Conservation (phyloP, 2,888 invertebrate species). For the Barypeithes pellucidus region DNA sequence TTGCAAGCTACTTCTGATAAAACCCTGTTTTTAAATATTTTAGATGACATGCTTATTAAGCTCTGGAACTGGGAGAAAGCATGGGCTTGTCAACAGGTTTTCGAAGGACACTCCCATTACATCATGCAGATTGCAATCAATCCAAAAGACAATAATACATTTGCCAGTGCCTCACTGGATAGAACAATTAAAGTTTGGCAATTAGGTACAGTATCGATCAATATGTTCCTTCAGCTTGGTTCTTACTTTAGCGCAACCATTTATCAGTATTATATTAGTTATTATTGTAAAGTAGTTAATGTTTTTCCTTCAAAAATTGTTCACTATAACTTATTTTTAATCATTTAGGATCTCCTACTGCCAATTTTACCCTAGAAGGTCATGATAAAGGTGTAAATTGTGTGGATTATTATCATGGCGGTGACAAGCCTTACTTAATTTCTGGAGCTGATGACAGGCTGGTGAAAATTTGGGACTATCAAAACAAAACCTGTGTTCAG, state of each 20-base stretch:
- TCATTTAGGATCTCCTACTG: constrained; percentile 86
- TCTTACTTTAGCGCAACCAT: too few relatives aligned
- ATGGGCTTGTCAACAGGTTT: constrained; percentile 98
- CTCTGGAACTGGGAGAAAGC: constrained; percentile 99
- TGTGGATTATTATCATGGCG: constrained; percentile 99
- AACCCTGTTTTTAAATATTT: constrained; percentile 56
- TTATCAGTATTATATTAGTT: too few relatives aligned
- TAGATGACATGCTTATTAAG: constrained; percentile 98
- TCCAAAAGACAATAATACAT: constrained; percentile 99
- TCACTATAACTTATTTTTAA: constrained; percentile 1
- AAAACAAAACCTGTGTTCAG: constrained; percentile 99
- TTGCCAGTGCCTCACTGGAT: constrained; percentile 99
- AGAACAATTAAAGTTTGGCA: constrained; percentile 99
- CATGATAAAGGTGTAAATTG: constrained; percentile 99
- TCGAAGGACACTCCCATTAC: constrained; percentile 99
- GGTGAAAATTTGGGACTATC: constrained; percentile 99
- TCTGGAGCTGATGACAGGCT: constrained; percentile 98
- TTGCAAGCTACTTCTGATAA: too few relatives aligned
- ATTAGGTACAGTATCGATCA: constrained; percentile 71
- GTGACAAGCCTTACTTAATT: constrained; percentile 97
- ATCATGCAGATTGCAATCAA: constrained; percentile 99
- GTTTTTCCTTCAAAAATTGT: background rate
- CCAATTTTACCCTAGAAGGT: constrained; percentile 98
- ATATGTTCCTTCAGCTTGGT: too few relatives aligned
- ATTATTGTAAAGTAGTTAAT: too few relatives aligned